These are phyloP conservation scores for Yponomeuta sedellus DNA, from an alignment of 2,888 invertebrate genomes.

Conservation along the genomic window DNA sequence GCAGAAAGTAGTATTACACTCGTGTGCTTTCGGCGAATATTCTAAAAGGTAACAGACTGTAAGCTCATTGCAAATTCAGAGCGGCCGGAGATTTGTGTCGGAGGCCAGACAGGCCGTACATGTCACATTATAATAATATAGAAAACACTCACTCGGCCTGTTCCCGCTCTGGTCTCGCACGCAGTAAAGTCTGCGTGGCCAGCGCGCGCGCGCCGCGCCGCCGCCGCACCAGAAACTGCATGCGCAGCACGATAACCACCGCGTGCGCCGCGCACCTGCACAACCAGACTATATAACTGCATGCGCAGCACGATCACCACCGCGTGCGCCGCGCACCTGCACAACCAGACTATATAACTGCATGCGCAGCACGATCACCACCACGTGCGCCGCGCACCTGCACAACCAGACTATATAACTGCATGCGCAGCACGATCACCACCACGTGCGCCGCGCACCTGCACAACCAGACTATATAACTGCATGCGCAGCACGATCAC, in stretches of 20 bases:
- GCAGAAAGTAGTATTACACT: too few species aligned
- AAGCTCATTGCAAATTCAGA: too few species aligned
- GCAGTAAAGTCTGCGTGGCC: conserved; percentile 38
- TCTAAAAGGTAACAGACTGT: too few species aligned
- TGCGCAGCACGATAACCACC: conserved; percentile 48
- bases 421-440: conserved; percentile 49
- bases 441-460: conserved; percentile 48
- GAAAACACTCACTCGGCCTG: background rate
- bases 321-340: conserved; percentile 43
- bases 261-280: conserved; percentile 44
- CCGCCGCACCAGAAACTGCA: conserved; percentile 58
- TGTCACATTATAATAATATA: too few species aligned
- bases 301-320: conserved; percentile 51
- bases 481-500: conserved; percentile 39
- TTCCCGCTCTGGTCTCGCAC: background rate
- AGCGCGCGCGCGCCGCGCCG: conserved; percentile 40
- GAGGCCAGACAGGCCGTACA: too few species aligned
- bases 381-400: conserved; percentile 46
- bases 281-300: conserved; percentile 60
- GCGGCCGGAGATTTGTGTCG: too few species aligned
- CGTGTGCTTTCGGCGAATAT: too few species aligned
- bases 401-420: conserved; percentile 57
- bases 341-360: conserved; percentile 59
- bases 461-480: too few species aligned
- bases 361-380: conserved; percentile 51